Base-by-base conservation (phyloP, 2,113 vertebrate species). In the Sclerurus mexicanus region DNA sequence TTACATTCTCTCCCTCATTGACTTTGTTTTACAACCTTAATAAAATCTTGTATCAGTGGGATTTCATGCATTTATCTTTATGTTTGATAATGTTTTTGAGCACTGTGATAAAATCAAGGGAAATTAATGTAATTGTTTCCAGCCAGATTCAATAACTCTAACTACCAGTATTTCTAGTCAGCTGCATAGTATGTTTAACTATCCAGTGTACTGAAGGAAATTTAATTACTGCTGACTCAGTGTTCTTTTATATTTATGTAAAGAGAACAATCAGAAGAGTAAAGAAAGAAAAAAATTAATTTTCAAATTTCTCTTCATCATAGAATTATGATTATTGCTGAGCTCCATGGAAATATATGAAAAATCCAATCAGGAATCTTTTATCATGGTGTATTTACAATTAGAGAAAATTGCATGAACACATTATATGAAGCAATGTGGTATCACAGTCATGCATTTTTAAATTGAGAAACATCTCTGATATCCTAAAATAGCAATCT, bases 391-490 rank as follows among this genome's bases (percentile, higher is more conserved):
- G 44, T 66, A 79, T 94, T 91, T 93, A 76, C n/a, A 91, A 89
- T 96, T 96, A 91, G 39, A 89, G 49, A 91, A 94, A 95, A 96
- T 89, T 91, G 19, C 90, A 81, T 82, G 63, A 60, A 67, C 52
- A 52, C 15, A 85, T 91, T 78, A 14, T 81, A 56, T 91, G 82
- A 93, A 90, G 47, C 44, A 84, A 87, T 71, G n/a, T 74, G 50
- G 40, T 62, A 72, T 71, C 52, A 88, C 12, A 44, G 28, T 37
- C 82, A 72, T 40, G 19, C 13, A 79, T 85, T 95, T 93, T 87
- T 86, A 64, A 82, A 88, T 39, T 66, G 42, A 79, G 94, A 91
- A 88, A 18, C 39, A 83, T 80, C 35, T 28, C 53, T 66, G 31
- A 37, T 86, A 80, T 53, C 49, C 33, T 90, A 74, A 89, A 95